Evolutionary conservation across 1,140 invertebrate genomes (phyloP), one percentile per base, ranked within the genome.

Genomic region (Delia radicum): DNA sequence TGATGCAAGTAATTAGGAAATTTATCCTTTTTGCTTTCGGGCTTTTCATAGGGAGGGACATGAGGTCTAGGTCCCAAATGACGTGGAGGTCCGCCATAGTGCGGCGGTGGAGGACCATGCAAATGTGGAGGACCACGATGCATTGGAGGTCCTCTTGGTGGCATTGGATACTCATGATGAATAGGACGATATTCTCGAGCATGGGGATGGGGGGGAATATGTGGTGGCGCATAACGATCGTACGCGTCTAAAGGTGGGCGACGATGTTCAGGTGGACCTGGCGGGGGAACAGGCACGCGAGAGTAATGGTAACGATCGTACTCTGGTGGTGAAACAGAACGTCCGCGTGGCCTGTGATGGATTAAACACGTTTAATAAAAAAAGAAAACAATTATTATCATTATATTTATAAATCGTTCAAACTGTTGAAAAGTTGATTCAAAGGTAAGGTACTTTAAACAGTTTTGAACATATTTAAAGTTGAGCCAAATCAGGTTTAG

Each of bases 1-100:
- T 99, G 97, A 84, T 98, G 96, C 28, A 98, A 88, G 85, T 99
- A 98, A 87, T 98, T 98, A 0, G 97, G 97, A 84, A 98, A 98
- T 87, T 98, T 98, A 85, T 99, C 97, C 87, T 97, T 96, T 84
- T 97, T 97, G 78, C 94, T 95, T 85, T 96, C 94, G 4, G 92
- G 88, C 78, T 94, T 92, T 63, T 94, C 93, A 84, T 93, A 95
- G 12, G 37, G n/a, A 13, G 91, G 91, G 46, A 91, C 89, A 80
- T 91, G 89, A 69, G 90, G 90, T 2, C 93, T 89, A 5, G 93
- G 93, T 85, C 92, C 91, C 87, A 93, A 91, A 65, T 92, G 92
- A 6, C 92, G 87, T 79, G 82, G 82, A 0, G 82, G 81, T 3
- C 79, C 65, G 2, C 91, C 92, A 83, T 87, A 86, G 82, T 92